These are phyloP conservation scores for Alaudala cheleensis DNA, from an alignment of 2,113 vertebrate genomes.

Conservation along the genomic window DNA sequence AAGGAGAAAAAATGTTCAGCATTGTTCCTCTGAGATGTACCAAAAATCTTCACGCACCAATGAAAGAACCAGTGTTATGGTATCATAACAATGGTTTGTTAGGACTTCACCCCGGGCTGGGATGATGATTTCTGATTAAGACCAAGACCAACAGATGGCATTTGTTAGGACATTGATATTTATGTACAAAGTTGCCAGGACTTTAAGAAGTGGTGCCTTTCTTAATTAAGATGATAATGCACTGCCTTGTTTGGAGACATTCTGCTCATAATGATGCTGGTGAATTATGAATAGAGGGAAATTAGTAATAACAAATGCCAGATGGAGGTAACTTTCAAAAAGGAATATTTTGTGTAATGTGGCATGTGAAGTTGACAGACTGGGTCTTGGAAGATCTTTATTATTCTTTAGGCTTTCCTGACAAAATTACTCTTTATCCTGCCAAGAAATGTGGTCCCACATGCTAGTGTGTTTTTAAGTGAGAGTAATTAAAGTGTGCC, in stretches of 20 bases:
- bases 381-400: conserved; percentile 8
- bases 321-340: conserved; percentile 38
- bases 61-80: neutral
- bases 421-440: conserved; percentile 54
- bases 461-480: conserved; percentile 25
- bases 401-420: conserved; percentile 63
- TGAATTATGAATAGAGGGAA: conserved; percentile 52
- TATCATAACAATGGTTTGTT: conserved; percentile 30
- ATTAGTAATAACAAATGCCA: conserved; percentile 57
- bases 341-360: conserved; percentile 32
- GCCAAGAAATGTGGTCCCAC: conserved; percentile 45
- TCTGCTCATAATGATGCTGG: conserved; percentile 2
- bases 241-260: conserved; percentile 39
- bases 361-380: conserved; percentile 30
- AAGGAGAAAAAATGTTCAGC: neutral
- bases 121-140: neutral
- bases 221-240: conserved; percentile 37
- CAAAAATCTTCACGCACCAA: neutral
- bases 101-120: neutral
- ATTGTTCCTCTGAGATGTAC: conserved; percentile 6
- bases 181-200: conserved; percentile 18
- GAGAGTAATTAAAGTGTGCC: conserved; percentile 40
- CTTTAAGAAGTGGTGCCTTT: conserved; percentile 11
- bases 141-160: conserved; percentile 1
- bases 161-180: conserved; percentile 50